Evolutionary conservation across 2,888 invertebrate genomes (phyloP).

Genomic region (Cistogaster globosa): DNA sequence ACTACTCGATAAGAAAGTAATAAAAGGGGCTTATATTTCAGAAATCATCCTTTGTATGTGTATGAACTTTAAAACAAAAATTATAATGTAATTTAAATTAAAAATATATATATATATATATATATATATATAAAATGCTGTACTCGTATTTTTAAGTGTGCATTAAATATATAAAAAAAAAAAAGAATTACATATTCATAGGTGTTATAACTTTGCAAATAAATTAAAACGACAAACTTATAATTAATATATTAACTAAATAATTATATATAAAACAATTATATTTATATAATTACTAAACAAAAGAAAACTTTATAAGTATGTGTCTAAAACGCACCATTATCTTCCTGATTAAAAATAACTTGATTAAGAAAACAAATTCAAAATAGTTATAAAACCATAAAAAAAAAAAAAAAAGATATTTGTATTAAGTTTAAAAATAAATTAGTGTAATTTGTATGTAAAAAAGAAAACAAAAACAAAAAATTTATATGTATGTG

Average conservation of each 20-base stretch:
- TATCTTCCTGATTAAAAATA: constrained; percentile 67
- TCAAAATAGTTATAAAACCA: constrained; percentile 47
- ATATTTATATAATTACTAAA: constrained; percentile 39
- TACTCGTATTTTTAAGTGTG: constrained; percentile 78
- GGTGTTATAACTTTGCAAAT: constrained; percentile 79
- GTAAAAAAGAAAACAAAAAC: constrained; percentile 74
- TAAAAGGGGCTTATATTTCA: constrained; percentile 47
- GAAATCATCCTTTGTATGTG: constrained; percentile 44
- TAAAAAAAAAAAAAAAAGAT: constrained; percentile 55
- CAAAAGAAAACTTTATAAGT: constrained; percentile 53
- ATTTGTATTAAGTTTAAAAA: constrained; percentile 70
- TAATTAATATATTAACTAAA: constrained; percentile 54
- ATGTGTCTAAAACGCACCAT: constrained; percentile 71
- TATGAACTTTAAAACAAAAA: constrained; percentile 57
- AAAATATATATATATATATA: constrained; percentile 6
- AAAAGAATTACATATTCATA: constrained; percentile 73
- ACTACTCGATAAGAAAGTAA: constrained; percentile 43
- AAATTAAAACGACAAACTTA: constrained; percentile 41
- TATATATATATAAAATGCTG: constrained; percentile 73
- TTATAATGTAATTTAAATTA: constrained; percentile 6
- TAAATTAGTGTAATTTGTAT: constrained; percentile 81
- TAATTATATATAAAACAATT: constrained; percentile 47
- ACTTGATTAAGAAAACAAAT: constrained; percentile 67
- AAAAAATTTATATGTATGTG: constrained; percentile 76
- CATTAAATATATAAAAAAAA: constrained; percentile 73